These are phyloP conservation scores for Belgica antarctica DNA, from an alignment of 2,888 invertebrate species.

Conservation along the genomic window DNA sequence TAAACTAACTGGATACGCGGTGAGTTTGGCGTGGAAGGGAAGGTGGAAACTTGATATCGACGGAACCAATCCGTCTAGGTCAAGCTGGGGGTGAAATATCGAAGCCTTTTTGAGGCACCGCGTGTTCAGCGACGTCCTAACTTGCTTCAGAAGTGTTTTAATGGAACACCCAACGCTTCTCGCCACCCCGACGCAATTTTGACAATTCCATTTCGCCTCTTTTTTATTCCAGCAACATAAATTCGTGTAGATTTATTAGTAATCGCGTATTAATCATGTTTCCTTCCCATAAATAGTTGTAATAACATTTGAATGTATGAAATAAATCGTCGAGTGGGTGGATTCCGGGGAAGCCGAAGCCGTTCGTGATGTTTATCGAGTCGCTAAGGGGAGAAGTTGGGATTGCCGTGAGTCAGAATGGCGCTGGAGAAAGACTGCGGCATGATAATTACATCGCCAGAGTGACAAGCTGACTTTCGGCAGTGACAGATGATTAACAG, in stretches of 20 bases:
- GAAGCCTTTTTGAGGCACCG: no score
- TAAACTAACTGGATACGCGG: not conserved
- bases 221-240: not conserved
- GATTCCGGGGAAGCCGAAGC: no score
- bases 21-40: not conserved
- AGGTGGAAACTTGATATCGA: not conserved
- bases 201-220: not conserved
- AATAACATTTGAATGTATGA: not conserved
- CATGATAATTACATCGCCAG: not conserved
- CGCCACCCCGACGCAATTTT: not conserved
- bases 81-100: no score
- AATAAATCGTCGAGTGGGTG: not conserved
- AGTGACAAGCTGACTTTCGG: not conserved
- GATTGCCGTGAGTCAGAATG: no score
- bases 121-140: no score
- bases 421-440: no score
- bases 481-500: slow-evolving; percentile 1
- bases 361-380: not conserved
- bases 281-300: not conserved
- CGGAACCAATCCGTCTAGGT: no score
- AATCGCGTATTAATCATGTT: slow-evolving; percentile 22
- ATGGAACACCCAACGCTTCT: no score
- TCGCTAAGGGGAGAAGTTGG: slow-evolving; percentile 1
- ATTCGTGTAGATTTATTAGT: slow-evolving; percentile 1
- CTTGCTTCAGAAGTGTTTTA: no score